Evolutionary conservation across 1,140 invertebrate species (phyloP).

Genomic region (Eubasilissa regina): DNA sequence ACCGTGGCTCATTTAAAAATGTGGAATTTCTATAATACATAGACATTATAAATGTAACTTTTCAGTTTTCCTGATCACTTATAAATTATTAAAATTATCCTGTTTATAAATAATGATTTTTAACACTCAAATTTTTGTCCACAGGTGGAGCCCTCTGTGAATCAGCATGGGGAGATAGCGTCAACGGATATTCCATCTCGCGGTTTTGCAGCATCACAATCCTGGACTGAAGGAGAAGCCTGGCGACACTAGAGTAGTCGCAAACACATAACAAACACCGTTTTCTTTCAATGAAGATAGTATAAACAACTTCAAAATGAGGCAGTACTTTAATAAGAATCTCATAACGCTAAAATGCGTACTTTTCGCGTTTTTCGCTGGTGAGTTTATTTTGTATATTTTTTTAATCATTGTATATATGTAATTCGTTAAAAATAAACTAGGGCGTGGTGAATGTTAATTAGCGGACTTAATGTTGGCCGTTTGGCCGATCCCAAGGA

Average conservation of each 20-base stretch:
- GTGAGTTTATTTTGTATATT: conserved; percentile 60
- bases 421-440: too few species aligned
- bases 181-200: neutral
- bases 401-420: neutral
- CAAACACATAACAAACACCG: neutral
- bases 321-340: conserved; percentile 66
- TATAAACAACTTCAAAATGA: conserved; percentile 35
- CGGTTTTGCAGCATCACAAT: neutral
- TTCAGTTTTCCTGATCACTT: too few species aligned
- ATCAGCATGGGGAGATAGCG: conserved; percentile 34
- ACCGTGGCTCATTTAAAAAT: too few species aligned
- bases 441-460: too few species aligned
- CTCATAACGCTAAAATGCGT: conserved; percentile 71
- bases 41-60: too few species aligned
- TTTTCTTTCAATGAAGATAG: conserved; percentile 35
- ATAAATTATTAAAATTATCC: too few species aligned
- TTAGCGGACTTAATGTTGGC: too few species aligned
- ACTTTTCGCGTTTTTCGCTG: conserved; percentile 70
- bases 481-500: too few species aligned
- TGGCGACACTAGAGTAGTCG: neutral
- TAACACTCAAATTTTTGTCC: neutral
- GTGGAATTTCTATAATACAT: too few species aligned
- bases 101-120: too few species aligned
- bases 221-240: neutral
- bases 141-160: neutral